A percentile compares a stretch with the other conserved stretches of the same genome.
Evolutionary conservation across 2,113 vertebrate genomes (phyloP).

Genomic region (Cyphomyrus plagiostoma): DNA sequence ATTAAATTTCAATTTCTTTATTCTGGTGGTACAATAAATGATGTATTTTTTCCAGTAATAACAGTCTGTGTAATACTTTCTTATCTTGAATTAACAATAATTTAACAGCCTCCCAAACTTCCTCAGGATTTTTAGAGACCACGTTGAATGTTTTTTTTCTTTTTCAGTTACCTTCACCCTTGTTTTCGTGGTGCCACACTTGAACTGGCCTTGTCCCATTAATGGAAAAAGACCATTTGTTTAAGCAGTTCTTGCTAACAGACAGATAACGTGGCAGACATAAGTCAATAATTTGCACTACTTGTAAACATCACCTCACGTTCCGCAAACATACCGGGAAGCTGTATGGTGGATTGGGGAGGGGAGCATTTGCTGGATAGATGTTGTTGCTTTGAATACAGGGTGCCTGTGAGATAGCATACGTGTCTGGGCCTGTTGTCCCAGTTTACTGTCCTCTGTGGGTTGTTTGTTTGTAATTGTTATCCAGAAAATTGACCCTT

Average conservation of each 20-base stretch:
- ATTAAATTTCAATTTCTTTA: not conserved
- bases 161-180: not conserved
- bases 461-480: not conserved
- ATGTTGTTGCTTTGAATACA: not conserved
- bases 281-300: slow-evolving; percentile 15
- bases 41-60: not conserved
- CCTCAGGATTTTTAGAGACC: not conserved
- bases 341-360: not conserved
- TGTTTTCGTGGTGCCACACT: not conserved
- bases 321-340: not conserved
- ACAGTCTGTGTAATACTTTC: not conserved
- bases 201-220: not conserved
- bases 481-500: not conserved
- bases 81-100: not conserved
- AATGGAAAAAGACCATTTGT: not conserved
- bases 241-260: not conserved
- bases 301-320: slow-evolving; percentile 6
- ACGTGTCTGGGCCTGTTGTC: not conserved
- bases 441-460: not conserved
- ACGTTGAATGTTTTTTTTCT: not conserved
- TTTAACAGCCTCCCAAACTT: not conserved
- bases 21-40: not conserved
- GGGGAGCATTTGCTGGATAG: not conserved
- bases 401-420: not conserved
- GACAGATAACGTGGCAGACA: not conserved